Evolutionary conservation across 2,797 vertebrate species (phyloP).

Genomic region (Capromys pilorides): DNA sequence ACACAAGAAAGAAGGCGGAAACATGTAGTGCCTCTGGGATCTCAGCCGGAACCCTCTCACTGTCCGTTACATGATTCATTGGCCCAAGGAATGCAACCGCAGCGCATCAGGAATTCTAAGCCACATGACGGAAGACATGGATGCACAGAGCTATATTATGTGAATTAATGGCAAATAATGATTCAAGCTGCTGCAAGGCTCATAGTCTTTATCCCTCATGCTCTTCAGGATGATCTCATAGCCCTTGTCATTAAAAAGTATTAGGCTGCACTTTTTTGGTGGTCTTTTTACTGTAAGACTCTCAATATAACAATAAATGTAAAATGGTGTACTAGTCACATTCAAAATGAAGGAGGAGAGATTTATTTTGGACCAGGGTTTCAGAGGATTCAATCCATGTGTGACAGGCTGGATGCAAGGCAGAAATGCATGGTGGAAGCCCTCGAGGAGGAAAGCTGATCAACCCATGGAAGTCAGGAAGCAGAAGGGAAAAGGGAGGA

Average conservation of each 20-base stretch:
- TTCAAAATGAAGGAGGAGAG: background rate
- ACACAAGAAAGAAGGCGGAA: background rate
- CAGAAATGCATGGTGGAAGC: background rate
- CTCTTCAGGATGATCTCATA: background rate
- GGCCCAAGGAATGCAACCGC: background rate
- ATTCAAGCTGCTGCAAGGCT: background rate
- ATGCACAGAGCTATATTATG: background rate
- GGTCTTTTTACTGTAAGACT: background rate
- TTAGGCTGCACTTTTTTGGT: background rate
- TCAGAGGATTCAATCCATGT: background rate
- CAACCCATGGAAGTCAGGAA: background rate
- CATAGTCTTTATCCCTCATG: background rate
- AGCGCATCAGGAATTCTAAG: background rate
- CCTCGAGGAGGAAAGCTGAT: background rate
- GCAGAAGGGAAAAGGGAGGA: background rate
- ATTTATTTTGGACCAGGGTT: background rate
- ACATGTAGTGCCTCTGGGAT: too few relatives aligned
- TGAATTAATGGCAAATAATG: background rate
- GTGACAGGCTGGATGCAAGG: background rate
- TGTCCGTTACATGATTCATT: background rate
- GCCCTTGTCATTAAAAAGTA: background rate
- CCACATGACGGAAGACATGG: background rate
- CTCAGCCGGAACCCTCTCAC: background rate
- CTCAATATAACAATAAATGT: background rate
- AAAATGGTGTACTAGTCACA: background rate